phyloP scores from a whole-genome alignment of 1,140 invertebrate species.

The Colletes latitarsis region DNA sequence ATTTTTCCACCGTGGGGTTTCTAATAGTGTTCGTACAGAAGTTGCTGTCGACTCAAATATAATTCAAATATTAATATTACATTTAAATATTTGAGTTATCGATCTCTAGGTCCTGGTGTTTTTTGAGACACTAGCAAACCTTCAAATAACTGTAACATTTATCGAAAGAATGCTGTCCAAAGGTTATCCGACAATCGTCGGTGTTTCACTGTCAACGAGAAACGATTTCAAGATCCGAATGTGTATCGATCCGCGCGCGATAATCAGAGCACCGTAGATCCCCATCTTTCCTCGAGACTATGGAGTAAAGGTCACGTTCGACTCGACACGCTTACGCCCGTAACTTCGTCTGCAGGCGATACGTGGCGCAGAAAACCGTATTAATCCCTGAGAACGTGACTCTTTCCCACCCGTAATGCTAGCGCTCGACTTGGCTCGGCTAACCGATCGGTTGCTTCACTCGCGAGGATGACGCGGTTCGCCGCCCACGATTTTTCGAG shows the following conservation, averaged over 20 bases:
- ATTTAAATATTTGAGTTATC: too few relatives aligned
- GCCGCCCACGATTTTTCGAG: conserved; percentile 37
- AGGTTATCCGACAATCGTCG: too few relatives aligned
- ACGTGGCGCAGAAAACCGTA: conserved; percentile 48
- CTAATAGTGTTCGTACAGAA: too few relatives aligned
- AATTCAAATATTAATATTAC: too few relatives aligned
- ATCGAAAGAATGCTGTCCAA: too few relatives aligned
- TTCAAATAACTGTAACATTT: too few relatives aligned
- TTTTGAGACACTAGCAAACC: too few relatives aligned
- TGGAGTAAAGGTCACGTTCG: conserved; percentile 65
- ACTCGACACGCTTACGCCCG: conserved; percentile 60
- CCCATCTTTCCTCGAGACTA: conserved; percentile 68
- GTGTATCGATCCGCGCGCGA: conserved; percentile 1
- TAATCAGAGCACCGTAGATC: conserved; percentile 57
- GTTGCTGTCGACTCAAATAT: too few relatives aligned
- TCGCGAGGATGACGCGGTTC: conserved; percentile 21
- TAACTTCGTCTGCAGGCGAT: conserved; percentile 41
- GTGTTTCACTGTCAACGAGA: too few relatives aligned
- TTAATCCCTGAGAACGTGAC: conserved; percentile 61
- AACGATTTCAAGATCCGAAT: not conserved
- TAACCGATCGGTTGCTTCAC: conserved; percentile 40
- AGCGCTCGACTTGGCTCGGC: conserved; percentile 25
- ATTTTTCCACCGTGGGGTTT: too few relatives aligned
- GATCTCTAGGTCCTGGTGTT: too few relatives aligned
- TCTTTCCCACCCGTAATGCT: conserved; percentile 53